Base-by-base conservation (phyloP, 2,888 invertebrate genomes). In the Drosophila prolongata region DNA sequence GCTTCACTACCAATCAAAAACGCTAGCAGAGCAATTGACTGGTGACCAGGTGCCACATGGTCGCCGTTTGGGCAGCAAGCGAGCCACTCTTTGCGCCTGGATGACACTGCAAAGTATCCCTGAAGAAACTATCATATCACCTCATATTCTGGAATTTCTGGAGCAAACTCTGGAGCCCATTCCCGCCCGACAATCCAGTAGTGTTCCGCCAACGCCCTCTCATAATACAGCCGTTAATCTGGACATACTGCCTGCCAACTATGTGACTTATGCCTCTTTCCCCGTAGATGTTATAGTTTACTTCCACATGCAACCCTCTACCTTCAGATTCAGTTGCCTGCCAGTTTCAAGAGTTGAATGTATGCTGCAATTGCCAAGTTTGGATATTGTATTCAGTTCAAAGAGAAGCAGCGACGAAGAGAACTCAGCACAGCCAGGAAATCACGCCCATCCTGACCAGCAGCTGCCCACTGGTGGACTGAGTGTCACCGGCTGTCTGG, bases 271-370 rank as follows among this genome's bases (percentile, higher is more conserved):
- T 91, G 96, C 97, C 40, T 98, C 98, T 59, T 99, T 99, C 92
- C 99, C 99, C 0, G 98, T 99, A 1, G 99, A 99, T 93, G 98
- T 99, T 27, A 97, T 99, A 81, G 98, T 99, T 44, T 98, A 98
- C 93, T 97, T 99, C 93, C 97, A 98, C 92, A 98, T 99, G 95
- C 98, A 99, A 91, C 98, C 99, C 0, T 98, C 98, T 60, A 97
- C 98, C 0, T 98, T 99, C 92, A 93, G 99, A 67, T 99, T 99
- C 93, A 98, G 97, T 79, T 99, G 99, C 92, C 94, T 98, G 88
- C 99, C 99, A 0, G 97, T 98, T 0, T 98, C 98, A 6, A 94
- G 98, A 73, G 98, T 99, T 2, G 98, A 99, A 93, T 99, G 99
- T 90, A 96, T 98, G 94, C 94, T 99, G 75, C 97, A 98, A 91